Conservation (phyloP, 2,888 invertebrate genomes). For the Caenorhabditis sp. region DNA sequence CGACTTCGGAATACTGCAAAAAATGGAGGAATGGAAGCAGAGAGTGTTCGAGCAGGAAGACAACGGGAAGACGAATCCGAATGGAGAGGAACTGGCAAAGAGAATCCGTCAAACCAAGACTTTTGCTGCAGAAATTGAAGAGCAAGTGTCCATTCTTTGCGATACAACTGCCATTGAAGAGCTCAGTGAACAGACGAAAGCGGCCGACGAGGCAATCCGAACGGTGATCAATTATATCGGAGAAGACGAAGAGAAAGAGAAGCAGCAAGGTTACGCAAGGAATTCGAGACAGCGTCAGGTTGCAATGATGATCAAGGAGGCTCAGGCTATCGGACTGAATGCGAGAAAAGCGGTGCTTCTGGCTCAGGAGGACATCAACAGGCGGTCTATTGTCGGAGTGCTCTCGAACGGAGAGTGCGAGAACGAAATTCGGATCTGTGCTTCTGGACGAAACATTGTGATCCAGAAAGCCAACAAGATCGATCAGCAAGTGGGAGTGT, state of each 20-base stretch:
- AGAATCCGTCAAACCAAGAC: conserved; percentile 22
- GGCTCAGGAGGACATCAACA: conserved; percentile 47
- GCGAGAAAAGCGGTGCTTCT: conserved; percentile 58
- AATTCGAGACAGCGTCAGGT: conserved; percentile 63
- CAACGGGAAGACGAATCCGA: not conserved
- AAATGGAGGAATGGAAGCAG: conserved; percentile 58
- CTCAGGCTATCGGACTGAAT: conserved; percentile 63
- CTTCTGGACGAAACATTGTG: conserved; percentile 59
- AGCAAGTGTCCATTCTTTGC: conserved; percentile 33
- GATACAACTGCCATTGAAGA: conserved; percentile 41
- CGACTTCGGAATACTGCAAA: conserved; percentile 60
- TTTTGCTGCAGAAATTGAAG: conserved; percentile 28
- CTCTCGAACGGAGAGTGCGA: conserved; percentile 36
- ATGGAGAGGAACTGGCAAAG: conserved; percentile 12
- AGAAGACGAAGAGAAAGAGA: conserved; percentile 70
- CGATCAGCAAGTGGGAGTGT: conserved; percentile 62
- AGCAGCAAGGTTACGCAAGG: conserved; percentile 66
- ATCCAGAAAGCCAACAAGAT: conserved; percentile 55
- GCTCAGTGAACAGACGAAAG: conserved; percentile 57
- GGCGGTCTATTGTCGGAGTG: conserved; percentile 48
- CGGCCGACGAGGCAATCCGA: conserved; percentile 55
- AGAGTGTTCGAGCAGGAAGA: conserved; percentile 6
- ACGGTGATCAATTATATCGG: conserved; percentile 65
- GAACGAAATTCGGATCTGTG: conserved; percentile 40
- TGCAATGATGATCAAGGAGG: conserved; percentile 67